Evolutionary conservation across 2,797 vertebrate genomes (phyloP), one percentile per base, ranked within the genome.

Genomic region (Caiman crocodilus): DNA sequence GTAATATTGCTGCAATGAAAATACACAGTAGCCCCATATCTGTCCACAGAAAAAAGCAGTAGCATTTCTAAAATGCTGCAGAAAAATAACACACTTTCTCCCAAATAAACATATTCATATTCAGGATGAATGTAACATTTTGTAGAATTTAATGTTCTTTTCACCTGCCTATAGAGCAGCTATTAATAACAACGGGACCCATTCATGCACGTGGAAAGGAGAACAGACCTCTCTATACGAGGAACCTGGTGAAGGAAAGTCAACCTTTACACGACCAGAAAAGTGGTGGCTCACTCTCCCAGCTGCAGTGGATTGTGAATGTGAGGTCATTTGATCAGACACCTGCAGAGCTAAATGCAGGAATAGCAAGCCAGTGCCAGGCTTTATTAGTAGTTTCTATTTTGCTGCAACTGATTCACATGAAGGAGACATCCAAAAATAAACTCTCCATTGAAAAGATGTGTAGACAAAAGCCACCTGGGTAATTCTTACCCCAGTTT

Each of bases 241-340:
- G 16, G 35, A 90, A 80, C 5, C 55, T 80, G 78, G 55, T 63
- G 61, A 82, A 91, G 80, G 93, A 92, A 80, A 91, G 20, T 3
- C 56, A 90, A 35, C 14, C 11, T 91, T 79, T 89, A 57, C 86
- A 91, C 25, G 67, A 90, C 50, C 23, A 42, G 35, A 89, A 84
- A 73, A 93, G 63, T 88, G 90, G 80, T 74, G 64, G 58, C 20
- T 94, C 59, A 10, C 42, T 74, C 67, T 87, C 50, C 32, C 69
- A 93, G 90, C 20, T 94, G 79, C 80, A 90, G 74, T 35, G 65
- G 63, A 59, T 57, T 20, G 75, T 50, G 30, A 10, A 26, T 90
- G 78, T 32, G 61, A 81, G 82, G 93, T 84, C 76, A 57, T 91
- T 90, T 94, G 83, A 93, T 91, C 87, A 93, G 86, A 80, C 60